phyloP scores from a whole-genome alignment of 2,797 vertebrate genomes.

The Microhierax caerulescens region DNA sequence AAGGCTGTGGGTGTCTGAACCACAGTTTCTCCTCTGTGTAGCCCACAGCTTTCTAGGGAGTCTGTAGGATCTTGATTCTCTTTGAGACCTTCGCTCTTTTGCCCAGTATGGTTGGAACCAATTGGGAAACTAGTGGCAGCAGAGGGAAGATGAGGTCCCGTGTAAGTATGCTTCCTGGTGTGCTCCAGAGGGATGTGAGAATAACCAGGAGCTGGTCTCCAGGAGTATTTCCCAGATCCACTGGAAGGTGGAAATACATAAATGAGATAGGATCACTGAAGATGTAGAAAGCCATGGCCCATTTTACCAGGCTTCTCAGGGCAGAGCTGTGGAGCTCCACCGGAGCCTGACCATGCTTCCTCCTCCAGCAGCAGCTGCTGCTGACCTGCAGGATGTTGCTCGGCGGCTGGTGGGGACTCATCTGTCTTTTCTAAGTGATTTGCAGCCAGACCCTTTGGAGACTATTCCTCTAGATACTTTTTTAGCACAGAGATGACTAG shows the following conservation, averaged over 20 bases:
- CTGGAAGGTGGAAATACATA: not conserved
- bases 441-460: not conserved
- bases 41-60: not conserved
- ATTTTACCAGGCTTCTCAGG: not conserved
- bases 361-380: not conserved
- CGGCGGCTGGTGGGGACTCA: not conserved
- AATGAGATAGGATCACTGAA: not conserved
- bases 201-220: not conserved
- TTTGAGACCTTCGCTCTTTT: not conserved
- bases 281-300: not conserved
- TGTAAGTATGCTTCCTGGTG: not conserved
- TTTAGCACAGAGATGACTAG: not conserved
- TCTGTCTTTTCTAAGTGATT: not conserved
- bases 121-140: not conserved
- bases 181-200: not conserved
- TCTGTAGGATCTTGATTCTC: not conserved
- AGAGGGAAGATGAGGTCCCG: not conserved
- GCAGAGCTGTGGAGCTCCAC: not conserved
- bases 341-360: not conserved
- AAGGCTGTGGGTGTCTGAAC: not conserved
- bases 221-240: not conserved
- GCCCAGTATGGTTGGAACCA: not conserved
- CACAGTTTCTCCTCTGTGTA: not conserved
- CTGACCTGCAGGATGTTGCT: not conserved
- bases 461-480: not conserved